Evolutionary conservation across 2,888 invertebrate species (phyloP), one percentile per base, ranked within the genome.

Genomic region (Capitulum mitella): DNA sequence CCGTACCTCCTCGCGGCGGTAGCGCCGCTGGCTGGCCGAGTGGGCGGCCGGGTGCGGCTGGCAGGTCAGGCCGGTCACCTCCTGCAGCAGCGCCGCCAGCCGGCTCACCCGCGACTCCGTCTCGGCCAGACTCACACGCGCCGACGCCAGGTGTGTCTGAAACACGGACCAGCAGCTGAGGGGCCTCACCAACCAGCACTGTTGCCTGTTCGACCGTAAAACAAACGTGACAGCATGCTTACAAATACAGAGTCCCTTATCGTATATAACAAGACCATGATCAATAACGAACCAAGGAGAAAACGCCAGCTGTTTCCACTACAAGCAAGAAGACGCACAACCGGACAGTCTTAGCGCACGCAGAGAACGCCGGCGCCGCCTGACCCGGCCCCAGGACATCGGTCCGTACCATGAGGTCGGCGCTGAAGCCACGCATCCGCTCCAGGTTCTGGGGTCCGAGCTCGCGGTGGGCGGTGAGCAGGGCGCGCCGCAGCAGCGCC

Each of bases 361-460:
- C n/a, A n/a, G n/a, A n/a, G n/a, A n/a, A n/a, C n/a, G n/a, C n/a
- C n/a, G n/a, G n/a, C n/a, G n/a, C n/a, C n/a, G n/a, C n/a, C n/a
- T n/a, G n/a, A n/a, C n/a, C n/a, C n/a, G n/a, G n/a, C n/a, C n/a
- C n/a, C n/a, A n/a, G n/a, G n/a, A n/a, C n/a, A n/a, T n/a, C n/a
- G n/a, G n/a, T n/a, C n/a, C n/a, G n/a, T n/a, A 58, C 58, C 88
- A 93, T 88, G 70, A 97, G 86, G 83, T 96, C 92, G 32, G 91
- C 89, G 0, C 93, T 89, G 84, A 92, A 95, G 77, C 98, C 98
- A 85, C 91, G 91, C 83, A 95, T 93, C 78, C 95, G 89, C 83
- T 96, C 95, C 78, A 93, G 90, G 83, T 93, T 93, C 77, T 90
- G 91, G 1, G 90, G 87, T 0, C 94, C 94, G 77, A 97, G 86